Conservation (phyloP, 2,113 vertebrate genomes). For the Heterotilapia buettikoferi region DNA sequence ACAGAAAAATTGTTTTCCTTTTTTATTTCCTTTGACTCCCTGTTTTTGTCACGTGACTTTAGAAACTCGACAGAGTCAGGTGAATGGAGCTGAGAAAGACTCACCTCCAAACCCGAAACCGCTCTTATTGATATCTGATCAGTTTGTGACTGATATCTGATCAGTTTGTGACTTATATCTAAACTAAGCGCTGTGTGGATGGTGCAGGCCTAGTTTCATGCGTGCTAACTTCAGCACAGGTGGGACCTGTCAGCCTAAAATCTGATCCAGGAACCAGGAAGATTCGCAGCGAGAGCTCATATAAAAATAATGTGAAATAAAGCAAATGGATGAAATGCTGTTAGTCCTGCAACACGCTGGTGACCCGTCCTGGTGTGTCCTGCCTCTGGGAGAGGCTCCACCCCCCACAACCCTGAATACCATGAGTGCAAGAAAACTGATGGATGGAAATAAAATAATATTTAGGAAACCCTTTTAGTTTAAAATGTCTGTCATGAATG, state of each 20-base stretch:
- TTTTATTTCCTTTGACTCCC: background rate
- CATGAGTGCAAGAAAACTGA: background rate
- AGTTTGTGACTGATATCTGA: background rate
- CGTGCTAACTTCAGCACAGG: background rate
- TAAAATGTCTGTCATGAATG: background rate
- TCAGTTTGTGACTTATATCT: background rate
- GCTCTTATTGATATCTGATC: background rate
- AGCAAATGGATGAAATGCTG: background rate
- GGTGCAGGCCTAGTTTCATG: background rate
- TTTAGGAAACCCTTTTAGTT: background rate
- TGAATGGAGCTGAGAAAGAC: background rate
- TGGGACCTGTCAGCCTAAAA: background rate
- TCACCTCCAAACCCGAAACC: background rate
- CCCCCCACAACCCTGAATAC: background rate
- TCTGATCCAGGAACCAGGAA: background rate
- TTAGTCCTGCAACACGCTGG: background rate
- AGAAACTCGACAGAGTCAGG: background rate
- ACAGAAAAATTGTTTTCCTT: background rate
- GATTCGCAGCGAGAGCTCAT: background rate
- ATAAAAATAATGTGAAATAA: background rate
- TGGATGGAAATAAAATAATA: background rate
- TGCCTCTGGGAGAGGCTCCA: background rate
- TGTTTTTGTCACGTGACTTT: background rate
- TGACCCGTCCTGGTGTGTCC: background rate
- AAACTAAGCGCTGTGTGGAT: background rate